A percentile compares a stretch with the other conserved stretches of the same genome.
phyloP scores from a whole-genome alignment of 2,888 invertebrate genomes.

The Junonia oenone region DNA sequence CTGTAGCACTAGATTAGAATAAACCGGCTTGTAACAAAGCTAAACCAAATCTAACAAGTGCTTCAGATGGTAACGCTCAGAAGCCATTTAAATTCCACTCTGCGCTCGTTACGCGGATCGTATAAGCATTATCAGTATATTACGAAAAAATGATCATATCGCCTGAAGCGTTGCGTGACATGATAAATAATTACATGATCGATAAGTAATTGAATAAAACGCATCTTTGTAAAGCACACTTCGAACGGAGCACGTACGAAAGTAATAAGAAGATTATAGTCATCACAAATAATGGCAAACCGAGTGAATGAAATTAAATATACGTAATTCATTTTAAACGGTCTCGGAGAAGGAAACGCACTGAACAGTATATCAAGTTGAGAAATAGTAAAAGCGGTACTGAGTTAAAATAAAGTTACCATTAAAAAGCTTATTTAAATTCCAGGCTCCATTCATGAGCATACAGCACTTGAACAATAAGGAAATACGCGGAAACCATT shows the following conservation, averaged over 20 bases:
- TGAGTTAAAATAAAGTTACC: constrained; percentile 24
- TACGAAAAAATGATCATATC: constrained; percentile 7
- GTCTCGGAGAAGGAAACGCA: not conserved
- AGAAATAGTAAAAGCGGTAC: constrained; percentile 20
- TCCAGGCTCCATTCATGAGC: constrained; percentile 66
- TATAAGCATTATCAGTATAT: not conserved
- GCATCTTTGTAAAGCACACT: not conserved
- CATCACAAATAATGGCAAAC: not conserved
- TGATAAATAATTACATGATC: not conserved
- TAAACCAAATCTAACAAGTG: not conserved
- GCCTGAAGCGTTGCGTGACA: not conserved
- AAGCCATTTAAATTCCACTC: not conserved
- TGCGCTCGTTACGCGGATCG: not conserved
- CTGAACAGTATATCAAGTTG: constrained; percentile 1
- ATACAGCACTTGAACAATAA: constrained; percentile 60
- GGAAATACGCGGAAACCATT: constrained; percentile 74
- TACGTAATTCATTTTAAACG: not conserved
- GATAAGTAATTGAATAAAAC: constrained; percentile 7
- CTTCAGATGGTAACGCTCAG: not conserved
- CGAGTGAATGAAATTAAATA: not conserved
- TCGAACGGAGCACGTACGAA: not conserved
- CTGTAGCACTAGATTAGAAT: not conserved
- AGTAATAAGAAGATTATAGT: not conserved
- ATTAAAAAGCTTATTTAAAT: constrained; percentile 53
- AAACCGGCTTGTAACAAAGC: not conserved